Conservation (phyloP, 1,140 invertebrate genomes). For the Aphaenogaster ashmeadi region DNA sequence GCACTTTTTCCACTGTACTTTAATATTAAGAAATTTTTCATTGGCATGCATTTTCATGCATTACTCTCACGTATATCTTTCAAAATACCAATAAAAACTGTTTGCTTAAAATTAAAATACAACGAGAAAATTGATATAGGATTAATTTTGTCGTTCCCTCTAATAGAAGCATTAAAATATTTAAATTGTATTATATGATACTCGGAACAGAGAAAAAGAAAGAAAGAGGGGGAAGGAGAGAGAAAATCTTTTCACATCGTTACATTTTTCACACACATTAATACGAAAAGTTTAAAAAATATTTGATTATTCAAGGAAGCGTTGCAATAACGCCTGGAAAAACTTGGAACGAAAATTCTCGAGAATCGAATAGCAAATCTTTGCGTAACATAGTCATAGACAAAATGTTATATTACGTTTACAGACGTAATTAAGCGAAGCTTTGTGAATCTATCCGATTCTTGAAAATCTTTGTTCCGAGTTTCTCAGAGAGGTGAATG, state of each 20-base stretch:
- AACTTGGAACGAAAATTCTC: slow-evolving; percentile 9
- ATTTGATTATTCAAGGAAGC: background rate
- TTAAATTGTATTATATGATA: background rate
- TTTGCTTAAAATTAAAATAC: slow-evolving; percentile 31
- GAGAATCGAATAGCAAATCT: background rate
- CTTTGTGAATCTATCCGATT: background rate
- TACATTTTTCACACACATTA: background rate
- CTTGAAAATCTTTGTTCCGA: slow-evolving; percentile 13
- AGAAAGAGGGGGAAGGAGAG: background rate
- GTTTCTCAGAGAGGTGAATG: background rate
- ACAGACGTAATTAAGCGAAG: background rate
- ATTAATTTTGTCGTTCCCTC: background rate
- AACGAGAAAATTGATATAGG: background rate
- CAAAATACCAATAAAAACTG: slow-evolving; percentile 23
- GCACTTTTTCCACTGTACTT: slow-evolving; percentile 5
- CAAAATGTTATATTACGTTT: background rate
- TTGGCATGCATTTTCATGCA: background rate
- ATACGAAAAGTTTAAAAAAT: slow-evolving; percentile 3
- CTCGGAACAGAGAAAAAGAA: background rate
- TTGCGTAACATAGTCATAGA: background rate
- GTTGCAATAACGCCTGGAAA: too few species aligned
- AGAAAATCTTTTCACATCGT: background rate
- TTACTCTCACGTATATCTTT: slow-evolving; percentile 5
- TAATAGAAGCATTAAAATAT: slow-evolving; percentile 25
- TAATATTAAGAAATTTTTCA: slow-evolving; percentile 33